Conservation (phyloP, 2,888 invertebrate species). For the Dasysyrphus tricinctus region DNA sequence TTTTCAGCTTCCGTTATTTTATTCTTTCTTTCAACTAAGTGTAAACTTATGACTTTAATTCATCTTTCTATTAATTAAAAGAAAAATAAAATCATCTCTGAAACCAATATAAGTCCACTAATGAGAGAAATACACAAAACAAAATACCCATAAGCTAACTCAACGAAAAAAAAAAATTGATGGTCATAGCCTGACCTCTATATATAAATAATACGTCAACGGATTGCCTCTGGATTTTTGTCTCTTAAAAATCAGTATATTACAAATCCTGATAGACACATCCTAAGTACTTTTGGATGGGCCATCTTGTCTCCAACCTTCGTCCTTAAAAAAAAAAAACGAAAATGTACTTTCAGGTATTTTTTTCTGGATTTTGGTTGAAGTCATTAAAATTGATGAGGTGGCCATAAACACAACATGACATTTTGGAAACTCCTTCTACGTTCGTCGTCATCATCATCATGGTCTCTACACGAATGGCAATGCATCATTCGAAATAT, state of each 20-base stretch:
- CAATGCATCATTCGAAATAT: constrained; percentile 37
- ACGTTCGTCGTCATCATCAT: not conserved
- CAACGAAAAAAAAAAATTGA: not conserved
- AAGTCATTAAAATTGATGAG: constrained; percentile 71
- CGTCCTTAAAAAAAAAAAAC: not conserved
- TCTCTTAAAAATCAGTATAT: constrained; percentile 11
- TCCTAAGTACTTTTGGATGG: constrained; percentile 53
- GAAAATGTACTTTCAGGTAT: constrained; percentile 44
- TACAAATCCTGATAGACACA: constrained; percentile 57
- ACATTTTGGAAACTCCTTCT: constrained; percentile 49
- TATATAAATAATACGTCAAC: constrained; percentile 15
- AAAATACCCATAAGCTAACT: not conserved
- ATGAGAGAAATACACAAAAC: not conserved
- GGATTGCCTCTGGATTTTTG: constrained; percentile 27
- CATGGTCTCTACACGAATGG: not conserved
- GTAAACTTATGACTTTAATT: too few relatives aligned
- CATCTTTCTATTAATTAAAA: too few relatives aligned
- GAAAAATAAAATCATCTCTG: not conserved
- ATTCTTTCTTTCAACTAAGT: too few relatives aligned
- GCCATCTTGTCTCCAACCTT: constrained; percentile 10
- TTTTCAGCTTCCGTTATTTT: too few relatives aligned
- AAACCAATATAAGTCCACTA: not conserved
- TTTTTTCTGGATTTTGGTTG: constrained; percentile 12
- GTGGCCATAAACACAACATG: constrained; percentile 54
- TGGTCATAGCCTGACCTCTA: not conserved